phyloP scores from a whole-genome alignment of 2,888 invertebrate genomes.

The Eurois occulta region DNA sequence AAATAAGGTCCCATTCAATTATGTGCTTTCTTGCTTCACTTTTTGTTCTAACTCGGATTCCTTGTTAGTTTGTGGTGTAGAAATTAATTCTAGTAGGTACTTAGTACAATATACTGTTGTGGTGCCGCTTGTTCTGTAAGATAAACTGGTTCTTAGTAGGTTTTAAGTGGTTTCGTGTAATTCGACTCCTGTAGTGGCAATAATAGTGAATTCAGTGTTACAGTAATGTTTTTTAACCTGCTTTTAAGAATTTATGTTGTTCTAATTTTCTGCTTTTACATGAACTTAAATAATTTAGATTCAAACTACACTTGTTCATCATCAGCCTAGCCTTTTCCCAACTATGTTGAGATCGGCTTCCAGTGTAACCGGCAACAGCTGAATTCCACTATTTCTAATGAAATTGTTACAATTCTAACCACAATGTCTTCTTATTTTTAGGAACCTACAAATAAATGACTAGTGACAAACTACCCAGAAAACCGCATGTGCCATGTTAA shows the following conservation, averaged over 20 bases:
- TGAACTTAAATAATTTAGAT: not conserved
- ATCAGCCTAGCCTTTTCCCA: not conserved
- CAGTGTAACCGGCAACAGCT: not conserved
- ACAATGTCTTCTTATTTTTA: not conserved
- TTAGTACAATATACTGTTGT: constrained; percentile 32
- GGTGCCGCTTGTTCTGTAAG: constrained; percentile 34
- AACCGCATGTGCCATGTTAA: not conserved
- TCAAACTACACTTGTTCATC: not conserved
- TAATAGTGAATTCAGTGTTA: constrained; percentile 25
- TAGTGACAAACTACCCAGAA: not conserved
- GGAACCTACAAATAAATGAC: not conserved
- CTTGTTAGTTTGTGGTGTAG: constrained; percentile 34
- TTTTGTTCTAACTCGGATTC: constrained; percentile 62
- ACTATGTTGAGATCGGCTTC: not conserved
- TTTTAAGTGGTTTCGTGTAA: constrained; percentile 44
- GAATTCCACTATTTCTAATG: not conserved
- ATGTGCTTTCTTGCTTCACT: constrained; percentile 65
- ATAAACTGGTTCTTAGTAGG: constrained; percentile 30
- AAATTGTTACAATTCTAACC: not conserved
- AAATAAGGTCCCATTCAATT: constrained; percentile 77
- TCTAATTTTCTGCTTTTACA: not conserved
- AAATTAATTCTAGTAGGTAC: constrained; percentile 29
- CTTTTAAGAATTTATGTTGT: not conserved
- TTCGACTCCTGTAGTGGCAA: constrained; percentile 36
- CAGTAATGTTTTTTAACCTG: not conserved